Conservation (phyloP, 1,140 invertebrate genomes). For the Pissodes strobi region DNA sequence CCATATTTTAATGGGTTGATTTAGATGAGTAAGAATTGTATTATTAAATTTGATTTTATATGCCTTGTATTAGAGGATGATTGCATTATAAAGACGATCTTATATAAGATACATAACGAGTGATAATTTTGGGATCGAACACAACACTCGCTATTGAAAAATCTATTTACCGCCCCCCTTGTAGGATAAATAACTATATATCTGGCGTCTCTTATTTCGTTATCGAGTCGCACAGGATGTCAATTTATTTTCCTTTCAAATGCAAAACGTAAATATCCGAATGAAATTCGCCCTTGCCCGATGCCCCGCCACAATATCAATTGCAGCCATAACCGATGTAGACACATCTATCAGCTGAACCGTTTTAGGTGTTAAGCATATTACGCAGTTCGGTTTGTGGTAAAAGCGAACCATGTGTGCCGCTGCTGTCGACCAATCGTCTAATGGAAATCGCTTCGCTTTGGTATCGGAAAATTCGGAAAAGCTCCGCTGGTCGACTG, state of each 20-base stretch:
- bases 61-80: no score
- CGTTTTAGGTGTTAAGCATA: constrained; percentile 54
- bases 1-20: no score
- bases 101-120: no score
- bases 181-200: no score
- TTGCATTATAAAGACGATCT: no score
- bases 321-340: constrained; percentile 49
- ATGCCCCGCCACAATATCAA: constrained; percentile 43
- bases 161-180: no score
- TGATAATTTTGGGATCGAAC: no score
- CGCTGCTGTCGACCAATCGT: constrained; percentile 12
- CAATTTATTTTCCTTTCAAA: constrained; percentile 6
- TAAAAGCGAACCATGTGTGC: constrained; percentile 43
- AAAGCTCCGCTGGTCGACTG: constrained; percentile 35
- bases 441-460: not conserved
- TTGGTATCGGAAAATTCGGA: constrained; percentile 11
- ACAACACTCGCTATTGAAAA: no score
- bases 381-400: constrained; percentile 54
- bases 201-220: no score
- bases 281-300: constrained; percentile 3
- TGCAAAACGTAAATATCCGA: constrained; percentile 2
- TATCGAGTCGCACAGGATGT: no score
- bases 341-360: constrained; percentile 50
- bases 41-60: no score
- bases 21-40: no score